Evolutionary conservation across 2,888 invertebrate species (phyloP).

Genomic region (Eupithecia dodoneata): DNA sequence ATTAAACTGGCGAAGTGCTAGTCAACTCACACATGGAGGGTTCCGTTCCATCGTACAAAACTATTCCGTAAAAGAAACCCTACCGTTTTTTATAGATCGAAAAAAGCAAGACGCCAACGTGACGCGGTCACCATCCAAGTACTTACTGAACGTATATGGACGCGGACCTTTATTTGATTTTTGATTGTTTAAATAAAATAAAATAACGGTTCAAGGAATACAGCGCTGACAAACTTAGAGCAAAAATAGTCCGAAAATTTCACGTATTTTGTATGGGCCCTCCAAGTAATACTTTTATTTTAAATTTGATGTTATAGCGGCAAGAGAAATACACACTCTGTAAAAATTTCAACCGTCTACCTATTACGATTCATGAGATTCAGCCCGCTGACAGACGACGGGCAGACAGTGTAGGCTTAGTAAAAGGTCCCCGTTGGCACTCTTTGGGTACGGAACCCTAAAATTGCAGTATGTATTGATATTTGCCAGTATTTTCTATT

Average conservation of each 20-base stretch:
- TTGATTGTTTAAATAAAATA: no score
- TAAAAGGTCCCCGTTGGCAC: neutral
- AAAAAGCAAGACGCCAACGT: neutral
- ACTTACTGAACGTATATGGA: slow-evolving; percentile 44
- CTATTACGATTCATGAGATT: neutral
- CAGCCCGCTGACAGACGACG: neutral
- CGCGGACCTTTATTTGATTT: no score
- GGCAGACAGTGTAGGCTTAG: neutral
- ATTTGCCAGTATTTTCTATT: neutral
- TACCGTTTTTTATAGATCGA: neutral
- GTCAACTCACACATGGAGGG: neutral
- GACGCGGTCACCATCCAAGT: slow-evolving; percentile 74
- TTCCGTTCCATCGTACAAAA: neutral
- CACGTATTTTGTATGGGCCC: no score
- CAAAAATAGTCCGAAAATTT: no score
- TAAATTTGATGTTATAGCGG: no score
- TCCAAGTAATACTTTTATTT: no score
- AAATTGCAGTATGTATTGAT: neutral
- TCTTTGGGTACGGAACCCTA: neutral
- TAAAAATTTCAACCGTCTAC: neutral
- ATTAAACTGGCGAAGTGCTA: neutral
- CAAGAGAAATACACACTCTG: neutral
- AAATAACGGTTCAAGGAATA: no score
- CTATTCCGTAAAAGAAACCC: neutral
- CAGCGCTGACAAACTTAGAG: no score